Base-by-base conservation (phyloP, 2,888 invertebrate species). In the Epinotia nisella region DNA sequence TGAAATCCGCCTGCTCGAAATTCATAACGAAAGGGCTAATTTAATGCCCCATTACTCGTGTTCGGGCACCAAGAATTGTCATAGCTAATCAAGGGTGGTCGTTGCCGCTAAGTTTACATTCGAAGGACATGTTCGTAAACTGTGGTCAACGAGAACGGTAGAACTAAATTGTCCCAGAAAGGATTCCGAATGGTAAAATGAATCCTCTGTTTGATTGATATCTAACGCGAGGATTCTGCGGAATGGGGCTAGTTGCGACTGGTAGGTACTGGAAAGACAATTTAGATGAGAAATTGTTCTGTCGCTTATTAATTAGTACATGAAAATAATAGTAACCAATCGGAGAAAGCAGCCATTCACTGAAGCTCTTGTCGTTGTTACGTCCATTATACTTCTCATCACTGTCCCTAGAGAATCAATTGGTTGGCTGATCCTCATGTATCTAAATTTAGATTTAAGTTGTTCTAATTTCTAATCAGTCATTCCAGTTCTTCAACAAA, bases 21-120 rank as follows among this genome's bases (percentile, higher is more conserved):
- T 72, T 60, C 62, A 71, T 45, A 61, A 61, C 60, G 72, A 49
- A 61, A 39, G 51, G 58, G 62, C 51, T 62, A 10, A 66, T 55
- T 66, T 66, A 39, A 45, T 71, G 39, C 17, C 51, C 17, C 45
- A 53, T 41, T 71, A 65, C 41, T n/a, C 15, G 24, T 51, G 21
- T 53, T 35, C 58, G 19, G 35, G 29, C 60, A 67, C 41, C 17
- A 17, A 19, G 29, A 56, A 58, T 35, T 71, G 11, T 58, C 58
- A 49, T n/a, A 67, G 11, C 29, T 5, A 19, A n/a, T 61, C 51
- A 24, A 51, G n/a, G 60, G 51, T 69, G 59, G 35, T 24, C 29
- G 9, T 17, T 59, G 61, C 41, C 69, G 17, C 21, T 61, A 61
- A 69, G 53, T 53, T 53, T 39, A 39, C 51, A 61, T 17, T 41